phyloP scores from a whole-genome alignment of 2,113 vertebrate genomes.

The Aspiorhynchus laticeps region DNA sequence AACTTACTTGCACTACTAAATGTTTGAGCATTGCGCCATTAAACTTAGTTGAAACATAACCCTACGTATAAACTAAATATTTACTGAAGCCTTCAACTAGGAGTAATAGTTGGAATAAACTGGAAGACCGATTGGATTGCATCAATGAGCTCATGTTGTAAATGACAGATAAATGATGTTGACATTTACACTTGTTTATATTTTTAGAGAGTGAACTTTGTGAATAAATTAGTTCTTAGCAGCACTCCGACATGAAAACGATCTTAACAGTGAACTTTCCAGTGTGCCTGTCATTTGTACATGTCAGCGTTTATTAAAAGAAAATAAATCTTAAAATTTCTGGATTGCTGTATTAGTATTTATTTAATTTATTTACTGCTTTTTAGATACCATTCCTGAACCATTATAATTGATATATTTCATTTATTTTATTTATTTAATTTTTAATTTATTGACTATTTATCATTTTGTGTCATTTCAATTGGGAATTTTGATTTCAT shows the following conservation, averaged over 20 bases:
- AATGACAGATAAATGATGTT: slow-evolving; percentile 27
- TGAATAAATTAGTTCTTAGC: neutral
- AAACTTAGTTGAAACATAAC: neutral
- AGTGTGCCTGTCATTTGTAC: neutral
- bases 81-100: neutral
- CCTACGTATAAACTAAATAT: slow-evolving; percentile 8
- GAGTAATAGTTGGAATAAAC: neutral
- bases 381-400: neutral
- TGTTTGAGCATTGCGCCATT: slow-evolving; percentile 8
- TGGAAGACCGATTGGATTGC: neutral
- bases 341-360: neutral
- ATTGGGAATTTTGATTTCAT: neutral
- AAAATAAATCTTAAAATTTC: neutral
- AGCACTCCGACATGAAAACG: neutral
- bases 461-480: neutral
- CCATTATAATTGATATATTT: neutral
- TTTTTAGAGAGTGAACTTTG: neutral
- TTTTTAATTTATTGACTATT: neutral
- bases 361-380: neutral
- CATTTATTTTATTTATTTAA: neutral
- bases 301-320: neutral
- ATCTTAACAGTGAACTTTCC: neutral
- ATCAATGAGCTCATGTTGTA: slow-evolving; percentile 16
- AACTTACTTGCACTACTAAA: neutral
- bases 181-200: slow-evolving; percentile 16